These are phyloP conservation scores for Asarcornis scutulata DNA, from an alignment of 2,113 vertebrate genomes.

Conservation along the genomic window DNA sequence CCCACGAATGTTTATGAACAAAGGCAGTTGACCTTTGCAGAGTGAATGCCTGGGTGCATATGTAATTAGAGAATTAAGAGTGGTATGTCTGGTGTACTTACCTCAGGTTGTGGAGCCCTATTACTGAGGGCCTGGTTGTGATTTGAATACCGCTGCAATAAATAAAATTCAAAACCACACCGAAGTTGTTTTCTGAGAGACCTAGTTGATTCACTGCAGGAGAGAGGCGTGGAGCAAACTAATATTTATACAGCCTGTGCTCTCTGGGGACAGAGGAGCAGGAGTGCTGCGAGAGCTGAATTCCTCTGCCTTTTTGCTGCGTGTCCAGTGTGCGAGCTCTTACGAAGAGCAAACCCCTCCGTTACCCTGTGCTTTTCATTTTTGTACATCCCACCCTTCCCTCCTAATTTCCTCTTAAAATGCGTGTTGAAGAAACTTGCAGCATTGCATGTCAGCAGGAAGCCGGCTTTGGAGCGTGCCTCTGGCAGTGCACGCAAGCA, in stretches of 20 bases:
- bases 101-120: background rate
- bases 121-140: background rate
- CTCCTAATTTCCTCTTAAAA: background rate
- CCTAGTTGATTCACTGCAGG: background rate
- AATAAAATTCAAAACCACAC: background rate
- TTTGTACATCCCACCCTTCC: background rate
- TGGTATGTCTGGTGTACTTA: constrained; percentile 29
- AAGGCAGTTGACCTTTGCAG: constrained; percentile 56
- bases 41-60: constrained; percentile 22
- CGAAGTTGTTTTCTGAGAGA: background rate
- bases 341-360: background rate
- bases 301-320: background rate
- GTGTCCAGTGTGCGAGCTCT: background rate
- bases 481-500: background rate
- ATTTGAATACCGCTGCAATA: background rate
- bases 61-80: constrained; percentile 55
- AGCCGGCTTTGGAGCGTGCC: background rate
- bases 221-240: background rate
- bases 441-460: background rate
- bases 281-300: background rate
- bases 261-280: background rate
- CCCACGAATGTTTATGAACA: constrained; percentile 27
- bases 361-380: background rate
- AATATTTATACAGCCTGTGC: background rate
- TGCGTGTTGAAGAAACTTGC: background rate